A percentile compares a stretch with the other conserved stretches of the same genome.
Conservation (phyloP, 2,888 invertebrate species). For the Protophormia terraenovae region DNA sequence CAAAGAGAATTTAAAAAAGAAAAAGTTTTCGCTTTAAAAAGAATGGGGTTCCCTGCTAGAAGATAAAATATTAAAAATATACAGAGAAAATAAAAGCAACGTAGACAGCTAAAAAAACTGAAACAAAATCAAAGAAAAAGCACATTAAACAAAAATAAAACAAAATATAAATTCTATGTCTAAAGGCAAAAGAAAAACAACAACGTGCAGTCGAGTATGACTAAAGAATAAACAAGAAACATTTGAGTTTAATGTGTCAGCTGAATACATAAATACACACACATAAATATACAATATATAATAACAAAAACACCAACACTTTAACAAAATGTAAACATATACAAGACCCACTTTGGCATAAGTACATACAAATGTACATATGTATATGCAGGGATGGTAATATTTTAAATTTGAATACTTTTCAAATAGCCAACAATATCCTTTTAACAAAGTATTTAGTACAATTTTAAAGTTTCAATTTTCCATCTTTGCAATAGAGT, state of each 20-base stretch:
- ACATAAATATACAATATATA: neutral
- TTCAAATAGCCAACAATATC: too few species aligned
- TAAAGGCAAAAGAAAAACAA: slow-evolving; percentile 7
- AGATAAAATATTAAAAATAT: neutral
- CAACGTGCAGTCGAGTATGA: slow-evolving; percentile 16
- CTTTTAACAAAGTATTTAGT: too few species aligned
- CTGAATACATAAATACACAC: neutral
- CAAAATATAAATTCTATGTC: neutral
- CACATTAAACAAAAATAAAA: neutral
- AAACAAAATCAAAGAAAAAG: slow-evolving; percentile 1
- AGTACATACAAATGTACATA: neutral
- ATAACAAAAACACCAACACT: slow-evolving; percentile 15
- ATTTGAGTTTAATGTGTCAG: slow-evolving; percentile 34
- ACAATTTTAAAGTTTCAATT: neutral
- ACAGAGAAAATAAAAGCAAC: neutral
- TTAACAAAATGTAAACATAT: slow-evolving; percentile 18
- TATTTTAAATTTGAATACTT: too few species aligned
- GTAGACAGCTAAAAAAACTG: neutral
- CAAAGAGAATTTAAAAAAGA: neutral
- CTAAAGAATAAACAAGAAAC: slow-evolving; percentile 11
- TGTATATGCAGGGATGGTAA: neutral
- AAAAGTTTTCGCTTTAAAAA: neutral
- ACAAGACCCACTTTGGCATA: neutral
- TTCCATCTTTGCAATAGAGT: neutral
- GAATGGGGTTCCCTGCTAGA: neutral